Evolutionary conservation across 1,140 invertebrate genomes (phyloP), one percentile per base, ranked within the genome.

Genomic region (Maconellicoccus hirsutus): DNA sequence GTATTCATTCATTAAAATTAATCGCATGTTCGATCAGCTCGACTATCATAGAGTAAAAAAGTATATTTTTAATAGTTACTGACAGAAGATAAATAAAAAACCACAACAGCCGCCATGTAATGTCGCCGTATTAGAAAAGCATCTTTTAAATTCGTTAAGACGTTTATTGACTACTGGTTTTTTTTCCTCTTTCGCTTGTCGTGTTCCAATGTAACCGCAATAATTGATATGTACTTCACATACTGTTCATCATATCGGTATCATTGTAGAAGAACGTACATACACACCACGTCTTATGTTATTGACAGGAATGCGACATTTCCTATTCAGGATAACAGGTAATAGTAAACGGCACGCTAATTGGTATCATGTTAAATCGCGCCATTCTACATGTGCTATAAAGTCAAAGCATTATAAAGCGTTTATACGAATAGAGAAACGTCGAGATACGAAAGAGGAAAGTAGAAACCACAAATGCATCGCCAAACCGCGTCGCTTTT

Each of bases 161-260:
- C 42, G 42, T 52, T 52, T 52, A 52, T 52, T 52, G 42, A 52
- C 42, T 52, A 52, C 42, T 52, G 42, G 42, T 52, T 52, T 52
- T 52, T 52, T 52, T 52, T 19, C 12, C 29, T 33, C 12, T 12
- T 33, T 33, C 29, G n/a, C 29, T 33, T 6, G 29, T 12, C 12
- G 12, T 16, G n/a, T 19, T 52, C 4, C 42, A 16, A 14, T 52
- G n/a, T 19, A 19, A 52, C 42, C 42, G 42, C 42, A 52, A 52
- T 52, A 52, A 52, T 52, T 52, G 42, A 52, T 52, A 52, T 52
- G 42, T 52, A 52, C 16, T 52, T 52, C 42, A 19, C 42, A 52
- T 52, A 52, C 42, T 16, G n/a, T 19, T 52, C 42, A 52, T 52
- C 42, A 52, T 52, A 52, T 52, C 42, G 42, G 6, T 52, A 52